Percentiles rank a stretch among this genome's conserved stretches.
Evolutionary conservation across 92 coral and sea anemone species (phyloP).

Genomic region (Zoanthus sociatus): DNA sequence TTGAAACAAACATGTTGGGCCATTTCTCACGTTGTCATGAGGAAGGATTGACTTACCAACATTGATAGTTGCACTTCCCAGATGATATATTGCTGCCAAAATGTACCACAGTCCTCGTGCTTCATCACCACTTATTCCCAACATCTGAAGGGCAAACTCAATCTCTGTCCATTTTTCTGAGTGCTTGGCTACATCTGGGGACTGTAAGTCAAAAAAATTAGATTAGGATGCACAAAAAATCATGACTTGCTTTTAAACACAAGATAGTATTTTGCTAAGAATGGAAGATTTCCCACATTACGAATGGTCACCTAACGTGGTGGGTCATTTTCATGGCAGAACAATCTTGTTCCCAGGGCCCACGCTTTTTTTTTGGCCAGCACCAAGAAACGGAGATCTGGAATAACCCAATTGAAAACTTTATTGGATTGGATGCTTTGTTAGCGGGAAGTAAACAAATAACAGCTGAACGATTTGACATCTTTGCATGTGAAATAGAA

Average conservation of each 20-base stretch:
- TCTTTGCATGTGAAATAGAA: no score
- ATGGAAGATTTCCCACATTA: background rate
- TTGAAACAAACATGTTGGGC: no score
- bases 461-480: no score
- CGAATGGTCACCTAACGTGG: no score
- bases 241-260: background rate
- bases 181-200: constrained; percentile 63
- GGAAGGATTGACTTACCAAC: constrained; percentile 73
- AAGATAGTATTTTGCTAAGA: background rate
- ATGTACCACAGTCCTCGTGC: constrained; percentile 90
- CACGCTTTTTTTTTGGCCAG: no score
- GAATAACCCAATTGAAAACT: no score
- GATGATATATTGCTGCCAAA: constrained; percentile 92
- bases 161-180: constrained; percentile 96
- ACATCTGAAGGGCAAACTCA: constrained; percentile 90
- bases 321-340: no score
- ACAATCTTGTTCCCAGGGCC: no score
- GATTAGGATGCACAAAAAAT: background rate
- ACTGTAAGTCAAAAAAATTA: constrained; percentile 40
- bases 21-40: no score
- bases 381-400: no score
- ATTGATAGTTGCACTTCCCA: constrained; percentile 89
- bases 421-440: no score
- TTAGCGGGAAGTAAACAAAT: no score
- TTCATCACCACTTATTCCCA: constrained; percentile 83